Evolutionary conservation across 2,797 vertebrate species (phyloP).

Genomic region (Zalophus californianus): DNA sequence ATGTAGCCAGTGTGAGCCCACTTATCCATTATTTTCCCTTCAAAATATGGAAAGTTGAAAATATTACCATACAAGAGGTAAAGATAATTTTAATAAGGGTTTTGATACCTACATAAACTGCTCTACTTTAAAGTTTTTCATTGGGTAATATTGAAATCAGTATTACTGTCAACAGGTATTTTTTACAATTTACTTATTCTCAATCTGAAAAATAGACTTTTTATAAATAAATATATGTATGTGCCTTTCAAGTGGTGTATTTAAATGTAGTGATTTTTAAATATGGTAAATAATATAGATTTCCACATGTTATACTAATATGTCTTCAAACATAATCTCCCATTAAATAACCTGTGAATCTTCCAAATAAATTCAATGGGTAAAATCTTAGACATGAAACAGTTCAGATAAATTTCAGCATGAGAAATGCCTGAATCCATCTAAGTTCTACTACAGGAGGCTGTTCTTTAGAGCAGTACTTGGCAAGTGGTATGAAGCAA

Average conservation of each 20-base stretch:
- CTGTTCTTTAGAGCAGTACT: conserved; percentile 38
- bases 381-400: neutral
- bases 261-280: conserved; percentile 21
- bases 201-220: neutral
- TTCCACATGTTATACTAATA: conserved; percentile 13
- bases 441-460: neutral
- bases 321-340: neutral
- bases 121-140: neutral
- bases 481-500: conserved; percentile 51
- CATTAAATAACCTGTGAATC: neutral
- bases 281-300: conserved; percentile 30
- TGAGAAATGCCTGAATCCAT: neutral
- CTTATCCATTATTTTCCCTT: neutral
- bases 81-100: neutral
- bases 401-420: neutral
- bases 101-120: neutral
- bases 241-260: neutral
- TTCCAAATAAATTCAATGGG: conserved; percentile 13
- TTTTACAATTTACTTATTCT: conserved; percentile 33
- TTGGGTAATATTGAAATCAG: conserved; percentile 8
- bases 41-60: neutral
- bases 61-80: neutral
- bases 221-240: neutral
- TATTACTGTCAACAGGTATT: neutral
- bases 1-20: neutral